These are phyloP conservation scores for Arothron firmamentum DNA, from an alignment of 2,113 vertebrate genomes.

Conservation along the genomic window DNA sequence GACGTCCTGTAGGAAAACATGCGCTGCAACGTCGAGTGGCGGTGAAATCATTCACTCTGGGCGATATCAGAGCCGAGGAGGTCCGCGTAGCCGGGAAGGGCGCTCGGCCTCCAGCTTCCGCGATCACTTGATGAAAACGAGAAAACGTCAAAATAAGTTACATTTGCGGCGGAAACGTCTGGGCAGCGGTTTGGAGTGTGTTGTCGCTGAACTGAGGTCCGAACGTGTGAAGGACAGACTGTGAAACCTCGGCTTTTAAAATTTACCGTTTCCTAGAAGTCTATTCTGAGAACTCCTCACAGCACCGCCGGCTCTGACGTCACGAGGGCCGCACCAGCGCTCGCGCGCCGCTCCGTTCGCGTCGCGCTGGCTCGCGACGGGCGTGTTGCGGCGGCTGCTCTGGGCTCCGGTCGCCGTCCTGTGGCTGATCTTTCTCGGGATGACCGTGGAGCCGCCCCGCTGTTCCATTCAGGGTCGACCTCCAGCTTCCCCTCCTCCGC, in stretches of 20 bases:
- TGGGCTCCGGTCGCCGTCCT: neutral
- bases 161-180: neutral
- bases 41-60: neutral
- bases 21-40: neutral
- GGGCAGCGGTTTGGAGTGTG: conserved; percentile 47
- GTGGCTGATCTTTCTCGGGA: no score
- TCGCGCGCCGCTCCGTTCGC: conserved; percentile 1
- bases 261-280: conserved; percentile 76
- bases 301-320: conserved; percentile 73
- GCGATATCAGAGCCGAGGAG: neutral
- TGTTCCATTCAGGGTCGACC: neutral
- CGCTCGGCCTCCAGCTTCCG: neutral
- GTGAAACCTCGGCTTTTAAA: conserved; percentile 71
- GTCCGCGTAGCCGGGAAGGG: neutral
- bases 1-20: neutral
- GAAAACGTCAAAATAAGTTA: neutral
- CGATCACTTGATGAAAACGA: neutral
- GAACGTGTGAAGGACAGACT: conserved; percentile 59
- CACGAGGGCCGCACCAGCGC: conserved; percentile 46
- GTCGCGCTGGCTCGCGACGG: neutral
- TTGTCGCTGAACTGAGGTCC: conserved; percentile 39
- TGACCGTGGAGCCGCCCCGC: accelerated
- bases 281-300: conserved; percentile 75
- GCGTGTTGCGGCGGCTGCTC: neutral
- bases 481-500: neutral